Evolutionary conservation across 2,888 invertebrate species (phyloP).

Genomic region (Pandemis heparana): DNA sequence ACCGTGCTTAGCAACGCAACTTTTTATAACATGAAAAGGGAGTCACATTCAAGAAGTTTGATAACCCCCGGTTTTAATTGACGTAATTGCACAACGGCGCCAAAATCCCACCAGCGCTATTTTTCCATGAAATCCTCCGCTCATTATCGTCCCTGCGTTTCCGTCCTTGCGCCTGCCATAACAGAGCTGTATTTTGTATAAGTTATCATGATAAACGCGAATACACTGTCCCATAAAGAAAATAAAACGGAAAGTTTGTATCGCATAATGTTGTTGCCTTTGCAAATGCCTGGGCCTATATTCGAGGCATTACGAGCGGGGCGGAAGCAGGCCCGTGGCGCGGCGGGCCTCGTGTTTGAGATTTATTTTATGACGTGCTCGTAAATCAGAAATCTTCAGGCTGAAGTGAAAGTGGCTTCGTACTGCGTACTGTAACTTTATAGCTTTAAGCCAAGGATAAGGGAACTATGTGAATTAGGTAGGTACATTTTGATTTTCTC

Average conservation of each 20-base stretch:
- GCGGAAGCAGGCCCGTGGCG: constrained; percentile 47
- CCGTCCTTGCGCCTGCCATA: constrained; percentile 12
- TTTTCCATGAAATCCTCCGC: constrained; percentile 10
- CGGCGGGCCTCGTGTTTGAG: constrained; percentile 50
- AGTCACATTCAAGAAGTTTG: constrained; percentile 1
- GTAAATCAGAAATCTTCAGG: constrained; percentile 52
- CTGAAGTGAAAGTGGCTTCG: constrained; percentile 43
- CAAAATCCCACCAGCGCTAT: constrained; percentile 1
- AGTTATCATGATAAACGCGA: constrained; percentile 40
- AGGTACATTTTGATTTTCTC: background rate
- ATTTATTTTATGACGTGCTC: constrained; percentile 54
- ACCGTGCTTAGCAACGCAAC: background rate
- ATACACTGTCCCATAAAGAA: constrained; percentile 45
- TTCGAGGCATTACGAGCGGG: constrained; percentile 47
- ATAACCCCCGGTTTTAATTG: background rate
- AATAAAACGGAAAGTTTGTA: constrained; percentile 52
- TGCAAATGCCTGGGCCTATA: constrained; percentile 50
- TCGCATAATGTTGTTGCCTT: constrained; percentile 51
- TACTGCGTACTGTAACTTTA: constrained; percentile 33
- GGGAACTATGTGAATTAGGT: background rate
- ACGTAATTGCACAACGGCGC: background rate
- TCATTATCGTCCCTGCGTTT: constrained; percentile 11
- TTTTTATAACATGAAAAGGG: background rate
- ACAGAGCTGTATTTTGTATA: constrained; percentile 31
- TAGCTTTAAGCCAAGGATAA: constrained; percentile 17